Conservation (phyloP, 2,888 invertebrate species). For the Masnerella sp. region DNA sequence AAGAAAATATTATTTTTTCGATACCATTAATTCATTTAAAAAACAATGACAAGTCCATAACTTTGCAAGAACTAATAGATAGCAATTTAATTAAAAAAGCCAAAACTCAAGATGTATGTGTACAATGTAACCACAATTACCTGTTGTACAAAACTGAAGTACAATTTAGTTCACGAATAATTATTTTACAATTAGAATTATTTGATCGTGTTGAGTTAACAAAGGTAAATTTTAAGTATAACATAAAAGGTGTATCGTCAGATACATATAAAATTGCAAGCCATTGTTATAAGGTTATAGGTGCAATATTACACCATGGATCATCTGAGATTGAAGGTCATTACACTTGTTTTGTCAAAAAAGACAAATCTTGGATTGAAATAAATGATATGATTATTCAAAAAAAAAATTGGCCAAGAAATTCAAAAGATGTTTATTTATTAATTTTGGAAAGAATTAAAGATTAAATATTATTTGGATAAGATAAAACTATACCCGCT, state of each 20-base stretch:
- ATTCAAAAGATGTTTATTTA: conserved; percentile 6
- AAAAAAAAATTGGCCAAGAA: neutral
- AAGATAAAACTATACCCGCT: too few species aligned
- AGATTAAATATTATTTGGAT: too few species aligned
- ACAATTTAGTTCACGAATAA: too few species aligned
- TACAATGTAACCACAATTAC: neutral
- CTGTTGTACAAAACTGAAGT: too few species aligned
- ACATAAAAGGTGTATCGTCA: too few species aligned
- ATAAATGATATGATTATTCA: neutral
- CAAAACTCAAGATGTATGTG: conserved; percentile 3
- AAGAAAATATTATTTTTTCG: neutral
- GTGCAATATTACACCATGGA: conserved; percentile 19
- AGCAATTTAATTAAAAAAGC: neutral
- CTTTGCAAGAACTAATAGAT: conserved; percentile 7
- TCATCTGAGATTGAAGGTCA: conserved; percentile 8
- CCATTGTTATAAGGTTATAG: neutral
- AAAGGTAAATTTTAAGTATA: too few species aligned
- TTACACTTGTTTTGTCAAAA: conserved; percentile 6
- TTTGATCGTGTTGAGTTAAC: too few species aligned
- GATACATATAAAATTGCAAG: neutral
- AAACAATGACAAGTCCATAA: neutral
- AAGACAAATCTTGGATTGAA: conserved; percentile 1
- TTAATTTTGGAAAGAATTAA: conserved; percentile 1
- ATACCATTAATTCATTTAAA: neutral
- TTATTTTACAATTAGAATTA: too few species aligned